phyloP scores from a whole-genome alignment of 1,140 invertebrate genomes.

The Bombus polaris region DNA sequence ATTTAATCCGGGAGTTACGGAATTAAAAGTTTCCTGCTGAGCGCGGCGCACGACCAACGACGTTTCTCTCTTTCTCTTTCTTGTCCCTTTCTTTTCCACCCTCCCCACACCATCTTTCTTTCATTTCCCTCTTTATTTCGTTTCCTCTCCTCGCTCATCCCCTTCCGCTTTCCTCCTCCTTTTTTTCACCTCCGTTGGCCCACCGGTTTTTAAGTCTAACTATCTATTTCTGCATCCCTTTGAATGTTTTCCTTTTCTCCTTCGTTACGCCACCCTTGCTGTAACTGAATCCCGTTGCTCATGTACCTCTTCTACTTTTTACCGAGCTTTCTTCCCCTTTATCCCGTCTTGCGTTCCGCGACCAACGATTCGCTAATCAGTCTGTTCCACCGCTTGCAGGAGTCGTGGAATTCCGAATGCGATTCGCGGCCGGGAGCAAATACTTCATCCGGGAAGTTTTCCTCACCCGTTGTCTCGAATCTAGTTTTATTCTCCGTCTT shows the following conservation, averaged over 20 bases:
- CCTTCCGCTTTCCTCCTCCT: not conserved
- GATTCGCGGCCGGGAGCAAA: not conserved
- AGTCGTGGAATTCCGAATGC: slow-evolving; percentile 74
- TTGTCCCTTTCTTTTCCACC: slow-evolving; percentile 28
- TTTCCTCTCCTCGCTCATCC: not conserved
- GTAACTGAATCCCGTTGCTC: slow-evolving; percentile 6
- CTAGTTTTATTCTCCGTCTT: too few relatives aligned
- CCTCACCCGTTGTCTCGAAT: too few relatives aligned
- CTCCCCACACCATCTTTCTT: not conserved
- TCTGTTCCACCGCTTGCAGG: slow-evolving; percentile 59
- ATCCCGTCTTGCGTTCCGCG: not conserved
- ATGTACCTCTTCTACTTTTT: not conserved
- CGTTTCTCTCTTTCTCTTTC: slow-evolving; percentile 35
- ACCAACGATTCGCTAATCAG: slow-evolving; percentile 71
- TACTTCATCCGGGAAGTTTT: not conserved
- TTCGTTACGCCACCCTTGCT: slow-evolving; percentile 1
- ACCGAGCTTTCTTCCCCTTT: not conserved
- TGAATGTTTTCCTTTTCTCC: slow-evolving; percentile 14
- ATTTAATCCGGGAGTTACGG: slow-evolving; percentile 80
- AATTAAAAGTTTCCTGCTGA: slow-evolving; percentile 80
- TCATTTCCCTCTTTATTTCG: not conserved
- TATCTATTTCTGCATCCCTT: slow-evolving; percentile 25
- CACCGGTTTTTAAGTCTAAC: slow-evolving; percentile 6
- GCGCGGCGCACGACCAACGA: slow-evolving; percentile 68
- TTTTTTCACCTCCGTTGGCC: not conserved